phyloP scores from a whole-genome alignment of 2,113 vertebrate species.

The Hemicordylus capensis region DNA sequence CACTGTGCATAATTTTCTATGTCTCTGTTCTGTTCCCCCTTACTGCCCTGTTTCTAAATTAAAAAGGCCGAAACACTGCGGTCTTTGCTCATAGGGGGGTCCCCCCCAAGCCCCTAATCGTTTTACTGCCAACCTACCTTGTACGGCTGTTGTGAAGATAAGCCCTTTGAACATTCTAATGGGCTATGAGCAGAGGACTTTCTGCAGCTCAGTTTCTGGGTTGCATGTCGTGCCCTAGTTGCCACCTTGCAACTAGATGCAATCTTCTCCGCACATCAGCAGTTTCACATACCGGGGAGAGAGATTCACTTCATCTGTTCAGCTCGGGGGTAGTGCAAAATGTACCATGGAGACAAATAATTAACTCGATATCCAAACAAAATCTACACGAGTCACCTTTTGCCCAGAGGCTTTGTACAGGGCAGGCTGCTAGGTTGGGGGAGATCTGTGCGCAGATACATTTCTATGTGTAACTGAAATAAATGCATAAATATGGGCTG shows the following conservation, averaged over 20 bases:
- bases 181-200: too few species aligned
- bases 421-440: neutral
- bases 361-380: slow-evolving; percentile 65
- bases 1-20: too few species aligned
- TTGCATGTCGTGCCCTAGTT: slow-evolving; percentile 52
- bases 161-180: too few species aligned
- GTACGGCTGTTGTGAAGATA: too few species aligned
- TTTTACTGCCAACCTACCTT: too few species aligned
- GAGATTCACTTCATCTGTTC: slow-evolving; percentile 43
- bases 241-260: slow-evolving; percentile 70
- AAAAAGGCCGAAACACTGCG: too few species aligned
- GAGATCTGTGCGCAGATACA: neutral
- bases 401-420: slow-evolving; percentile 41
- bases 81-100: too few species aligned
- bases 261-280: slow-evolving; percentile 69
- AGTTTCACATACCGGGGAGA: slow-evolving; percentile 22
- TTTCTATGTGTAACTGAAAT: neutral
- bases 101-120: too few species aligned
- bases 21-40: too few species aligned
- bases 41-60: too few species aligned
- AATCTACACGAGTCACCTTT: slow-evolving; percentile 37
- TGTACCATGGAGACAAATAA: slow-evolving; percentile 66
- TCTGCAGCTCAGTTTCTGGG: too few species aligned
- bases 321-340: slow-evolving; percentile 60
- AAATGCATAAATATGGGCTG: neutral